Evolutionary conservation across 1,140 invertebrate genomes (phyloP).

Genomic region (Acyrthosiphon pisum): DNA sequence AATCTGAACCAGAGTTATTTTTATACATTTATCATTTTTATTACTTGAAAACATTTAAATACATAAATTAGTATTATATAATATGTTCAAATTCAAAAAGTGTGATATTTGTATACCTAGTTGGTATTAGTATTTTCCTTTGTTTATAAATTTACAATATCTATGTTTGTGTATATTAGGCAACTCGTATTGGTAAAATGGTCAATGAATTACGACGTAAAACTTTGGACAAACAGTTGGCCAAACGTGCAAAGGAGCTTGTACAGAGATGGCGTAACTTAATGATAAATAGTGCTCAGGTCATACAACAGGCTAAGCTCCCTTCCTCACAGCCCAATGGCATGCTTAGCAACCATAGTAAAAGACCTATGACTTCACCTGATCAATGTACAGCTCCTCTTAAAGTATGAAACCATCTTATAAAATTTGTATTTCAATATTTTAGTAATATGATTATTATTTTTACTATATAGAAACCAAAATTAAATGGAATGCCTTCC

Average conservation of each 20-base stretch:
- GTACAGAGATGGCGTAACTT: conserved; percentile 90
- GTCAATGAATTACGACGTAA: conserved; percentile 90
- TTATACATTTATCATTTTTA: background rate
- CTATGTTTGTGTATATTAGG: conserved; percentile 65
- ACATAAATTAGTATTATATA: background rate
- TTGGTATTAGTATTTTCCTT: background rate
- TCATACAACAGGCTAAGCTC: conserved; percentile 44
- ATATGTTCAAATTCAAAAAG: background rate
- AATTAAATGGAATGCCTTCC: conserved; percentile 54
- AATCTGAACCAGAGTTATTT: background rate
- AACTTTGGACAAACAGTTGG: conserved; percentile 81
- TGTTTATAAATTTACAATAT: conserved; percentile 10
- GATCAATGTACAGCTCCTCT: conserved; percentile 47
- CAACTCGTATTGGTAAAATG: conserved; percentile 89
- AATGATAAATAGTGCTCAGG: conserved; percentile 65
- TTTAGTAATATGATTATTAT: background rate
- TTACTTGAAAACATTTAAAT: background rate
- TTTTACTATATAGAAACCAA: conserved; percentile 41
- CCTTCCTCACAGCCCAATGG: conserved; percentile 59
- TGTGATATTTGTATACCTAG: background rate
- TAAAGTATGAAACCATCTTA: conserved; percentile 29
- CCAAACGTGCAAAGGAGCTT: conserved; percentile 86
- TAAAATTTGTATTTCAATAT: background rate
- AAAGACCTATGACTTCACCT: conserved; percentile 54
- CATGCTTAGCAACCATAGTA: conserved; percentile 38